Conservation (phyloP, 2,113 vertebrate species). For the Cyanoderma ruficeps region DNA sequence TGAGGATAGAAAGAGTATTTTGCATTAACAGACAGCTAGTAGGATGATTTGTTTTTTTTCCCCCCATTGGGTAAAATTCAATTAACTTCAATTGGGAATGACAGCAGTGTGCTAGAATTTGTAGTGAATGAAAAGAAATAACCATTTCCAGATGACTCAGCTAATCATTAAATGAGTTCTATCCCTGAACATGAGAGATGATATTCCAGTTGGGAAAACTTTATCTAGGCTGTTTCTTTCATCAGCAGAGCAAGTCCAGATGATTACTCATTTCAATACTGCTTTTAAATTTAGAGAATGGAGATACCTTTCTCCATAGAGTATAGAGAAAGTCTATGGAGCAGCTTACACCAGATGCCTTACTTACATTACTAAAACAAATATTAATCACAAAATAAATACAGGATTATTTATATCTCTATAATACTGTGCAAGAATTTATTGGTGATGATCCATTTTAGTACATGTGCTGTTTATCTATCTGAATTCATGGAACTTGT, state of each 20-base stretch:
- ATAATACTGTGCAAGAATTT: not conserved
- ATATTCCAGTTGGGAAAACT: not conserved
- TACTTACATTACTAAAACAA: not conserved
- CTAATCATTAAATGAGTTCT: not conserved
- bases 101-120: not conserved
- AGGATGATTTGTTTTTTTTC: not conserved
- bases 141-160: not conserved
- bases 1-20: not conserved
- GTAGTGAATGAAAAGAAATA: not conserved
- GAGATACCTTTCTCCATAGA: not conserved
- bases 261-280: not conserved
- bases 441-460: not conserved
- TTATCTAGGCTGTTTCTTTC: not conserved
- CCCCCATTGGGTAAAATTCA: not conserved
- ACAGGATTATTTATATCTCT: not conserved
- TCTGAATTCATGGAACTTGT: not conserved
- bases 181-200: not conserved
- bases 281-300: not conserved
- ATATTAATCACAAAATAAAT: not conserved
- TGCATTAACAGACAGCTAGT: not conserved
- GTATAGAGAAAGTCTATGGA: not conserved
- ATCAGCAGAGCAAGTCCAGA: not conserved
- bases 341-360: not conserved
- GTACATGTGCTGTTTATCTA: not conserved
- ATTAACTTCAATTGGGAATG: not conserved